Evolutionary conservation across 2,797 vertebrate genomes (phyloP).

Genomic region (Schizopygopsis malacanthus): DNA sequence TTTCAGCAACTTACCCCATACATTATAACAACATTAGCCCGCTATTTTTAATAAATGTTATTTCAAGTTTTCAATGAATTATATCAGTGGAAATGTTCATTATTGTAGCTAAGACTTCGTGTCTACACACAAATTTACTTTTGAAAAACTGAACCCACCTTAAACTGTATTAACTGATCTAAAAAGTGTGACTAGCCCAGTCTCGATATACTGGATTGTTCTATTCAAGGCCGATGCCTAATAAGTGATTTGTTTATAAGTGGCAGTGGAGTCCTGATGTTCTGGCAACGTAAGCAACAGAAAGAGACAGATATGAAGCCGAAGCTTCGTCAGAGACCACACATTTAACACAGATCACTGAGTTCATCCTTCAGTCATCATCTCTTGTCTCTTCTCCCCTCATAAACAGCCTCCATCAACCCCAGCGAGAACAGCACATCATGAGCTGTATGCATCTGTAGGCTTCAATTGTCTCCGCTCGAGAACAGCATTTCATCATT

Average conservation of each 20-base stretch:
- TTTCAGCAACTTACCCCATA: not conserved
- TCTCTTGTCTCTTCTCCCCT: slow-evolving; percentile 6
- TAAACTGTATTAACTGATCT: not conserved
- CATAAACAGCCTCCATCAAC: slow-evolving; percentile 30
- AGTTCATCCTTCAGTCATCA: slow-evolving; percentile 24
- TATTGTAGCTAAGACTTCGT: not conserved
- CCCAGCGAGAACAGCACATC: slow-evolving; percentile 8
- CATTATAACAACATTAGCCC: not conserved
- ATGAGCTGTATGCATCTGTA: not conserved
- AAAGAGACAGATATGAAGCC: slow-evolving; percentile 54
- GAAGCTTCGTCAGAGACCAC: slow-evolving; percentile 38
- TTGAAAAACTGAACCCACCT: not conserved
- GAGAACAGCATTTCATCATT: slow-evolving; percentile 39
- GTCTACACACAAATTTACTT: not conserved
- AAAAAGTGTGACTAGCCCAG: not conserved
- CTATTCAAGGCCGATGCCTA: not conserved
- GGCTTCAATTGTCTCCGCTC: slow-evolving; percentile 23
- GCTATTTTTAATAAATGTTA: not conserved
- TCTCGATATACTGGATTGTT: not conserved
- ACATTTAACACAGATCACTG: slow-evolving; percentile 57
- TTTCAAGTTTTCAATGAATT: not conserved
- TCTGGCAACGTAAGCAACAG: slow-evolving; percentile 57
- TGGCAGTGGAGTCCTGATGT: not conserved
- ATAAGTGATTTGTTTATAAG: slow-evolving; percentile 8
- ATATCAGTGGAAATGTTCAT: not conserved